phyloP scores from a whole-genome alignment of 2,888 invertebrate species.

The Drosophila buzzatii region DNA sequence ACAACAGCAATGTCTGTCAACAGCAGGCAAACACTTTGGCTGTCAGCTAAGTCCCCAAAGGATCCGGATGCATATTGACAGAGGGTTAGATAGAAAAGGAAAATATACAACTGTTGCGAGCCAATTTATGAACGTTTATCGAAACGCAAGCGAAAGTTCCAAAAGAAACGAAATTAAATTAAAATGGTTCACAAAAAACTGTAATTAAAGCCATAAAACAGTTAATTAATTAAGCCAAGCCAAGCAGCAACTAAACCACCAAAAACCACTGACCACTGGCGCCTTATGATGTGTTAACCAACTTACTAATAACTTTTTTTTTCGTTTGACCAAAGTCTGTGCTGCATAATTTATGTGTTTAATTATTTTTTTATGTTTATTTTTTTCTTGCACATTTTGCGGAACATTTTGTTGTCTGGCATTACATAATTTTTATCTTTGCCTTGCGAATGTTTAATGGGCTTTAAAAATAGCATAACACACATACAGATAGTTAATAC shows the following conservation, averaged over 20 bases:
- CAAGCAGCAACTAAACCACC: constrained; percentile 11
- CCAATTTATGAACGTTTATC: constrained; percentile 60
- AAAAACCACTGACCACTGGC: constrained; percentile 33
- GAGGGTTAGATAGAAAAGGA: constrained; percentile 22
- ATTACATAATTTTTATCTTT: constrained; percentile 62
- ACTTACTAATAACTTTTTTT: constrained; percentile 64
- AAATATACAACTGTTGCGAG: constrained; percentile 29
- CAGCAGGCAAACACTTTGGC: constrained; percentile 38
- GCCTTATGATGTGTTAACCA: constrained; percentile 70
- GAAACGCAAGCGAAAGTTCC: constrained; percentile 65
- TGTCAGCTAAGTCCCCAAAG: constrained; percentile 51
- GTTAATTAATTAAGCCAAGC: constrained; percentile 71
- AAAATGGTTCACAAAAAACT: constrained; percentile 42
- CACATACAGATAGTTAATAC: constrained; percentile 2
- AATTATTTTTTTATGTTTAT: constrained; percentile 59
- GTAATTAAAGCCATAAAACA: constrained; percentile 73
- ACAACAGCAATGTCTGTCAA: constrained; percentile 25
- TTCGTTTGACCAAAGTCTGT: constrained; percentile 29
- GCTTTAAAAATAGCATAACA: constrained; percentile 29
- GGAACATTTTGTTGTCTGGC: constrained; percentile 48
- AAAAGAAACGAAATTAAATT: constrained; percentile 27
- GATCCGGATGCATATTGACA: constrained; percentile 51
- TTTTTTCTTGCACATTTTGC: constrained; percentile 36
- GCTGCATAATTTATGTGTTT: constrained; percentile 77
- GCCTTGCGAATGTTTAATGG: constrained; percentile 42